Evolutionary conservation across 2,113 vertebrate genomes (phyloP).

Genomic region (Plecturocebus donacophilus): DNA sequence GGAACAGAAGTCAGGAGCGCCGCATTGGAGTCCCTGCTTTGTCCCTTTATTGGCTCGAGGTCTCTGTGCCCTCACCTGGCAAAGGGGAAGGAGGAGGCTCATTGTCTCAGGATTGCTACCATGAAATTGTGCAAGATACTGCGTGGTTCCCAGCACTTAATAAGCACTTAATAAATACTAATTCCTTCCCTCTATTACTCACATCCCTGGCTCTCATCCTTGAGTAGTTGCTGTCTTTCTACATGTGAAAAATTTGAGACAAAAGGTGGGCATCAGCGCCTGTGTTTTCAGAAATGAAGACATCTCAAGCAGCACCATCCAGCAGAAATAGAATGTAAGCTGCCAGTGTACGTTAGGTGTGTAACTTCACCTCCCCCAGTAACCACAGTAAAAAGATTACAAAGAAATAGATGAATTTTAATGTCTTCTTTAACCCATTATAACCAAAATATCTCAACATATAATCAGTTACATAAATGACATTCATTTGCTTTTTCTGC

Average conservation of each 20-base stretch:
- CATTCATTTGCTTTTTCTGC: background rate
- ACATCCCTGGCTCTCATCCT: background rate
- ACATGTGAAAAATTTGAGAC: background rate
- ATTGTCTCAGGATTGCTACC: accelerated
- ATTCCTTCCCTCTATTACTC: background rate
- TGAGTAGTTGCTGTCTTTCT: background rate
- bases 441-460: background rate
- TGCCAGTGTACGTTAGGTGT: background rate
- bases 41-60: background rate
- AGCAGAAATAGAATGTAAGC: background rate
- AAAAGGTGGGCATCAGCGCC: background rate
- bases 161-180: too few species aligned
- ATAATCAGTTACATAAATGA: background rate
- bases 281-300: background rate
- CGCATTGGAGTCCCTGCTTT: accelerated
- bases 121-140: background rate
- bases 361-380: background rate
- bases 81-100: background rate
- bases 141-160: background rate
- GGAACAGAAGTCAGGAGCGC: background rate
- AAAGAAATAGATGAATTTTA: background rate
- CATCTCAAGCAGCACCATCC: background rate
- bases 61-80: background rate
- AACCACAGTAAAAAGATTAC: background rate
- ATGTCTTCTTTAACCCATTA: background rate